Conservation (phyloP, 2,797 vertebrate species). For the Rhabdophis nuchalis region DNA sequence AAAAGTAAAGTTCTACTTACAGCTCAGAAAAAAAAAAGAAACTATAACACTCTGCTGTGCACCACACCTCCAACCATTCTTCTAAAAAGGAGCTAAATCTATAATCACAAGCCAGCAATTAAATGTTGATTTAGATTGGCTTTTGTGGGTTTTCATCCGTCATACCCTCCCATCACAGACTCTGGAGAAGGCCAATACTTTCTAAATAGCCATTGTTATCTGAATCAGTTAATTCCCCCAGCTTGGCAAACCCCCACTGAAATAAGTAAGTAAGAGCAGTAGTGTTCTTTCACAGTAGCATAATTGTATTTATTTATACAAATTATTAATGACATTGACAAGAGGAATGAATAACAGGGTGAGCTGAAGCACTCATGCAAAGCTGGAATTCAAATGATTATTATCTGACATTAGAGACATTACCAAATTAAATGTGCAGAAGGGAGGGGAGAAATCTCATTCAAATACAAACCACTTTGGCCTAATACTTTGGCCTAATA, state of each 20-base stretch:
- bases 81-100: background rate
- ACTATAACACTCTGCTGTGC: background rate
- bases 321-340: constrained; percentile 44
- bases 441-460: constrained; percentile 12
- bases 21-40: background rate
- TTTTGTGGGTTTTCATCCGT: too few relatives aligned
- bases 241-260: background rate
- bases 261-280: background rate
- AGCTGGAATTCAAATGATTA: constrained; percentile 31
- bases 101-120: background rate
- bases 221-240: background rate
- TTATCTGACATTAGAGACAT: constrained; percentile 41
- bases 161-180: background rate
- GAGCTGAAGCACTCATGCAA: constrained; percentile 45
- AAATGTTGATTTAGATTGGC: background rate
- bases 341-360: constrained; percentile 32
- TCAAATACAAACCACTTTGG: constrained; percentile 15
- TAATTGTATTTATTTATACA: constrained; percentile 27
- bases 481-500: constrained; percentile 4
- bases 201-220: background rate
- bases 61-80: background rate
- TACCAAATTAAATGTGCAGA: constrained; percentile 30
- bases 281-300: background rate
- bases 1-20: background rate
- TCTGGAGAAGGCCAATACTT: background rate